Percentiles rank a stretch among this genome's conserved stretches.
These are phyloP conservation scores for Cyphomyrmex costatus DNA, from an alignment of 1,140 invertebrate species.

Conservation along the genomic window DNA sequence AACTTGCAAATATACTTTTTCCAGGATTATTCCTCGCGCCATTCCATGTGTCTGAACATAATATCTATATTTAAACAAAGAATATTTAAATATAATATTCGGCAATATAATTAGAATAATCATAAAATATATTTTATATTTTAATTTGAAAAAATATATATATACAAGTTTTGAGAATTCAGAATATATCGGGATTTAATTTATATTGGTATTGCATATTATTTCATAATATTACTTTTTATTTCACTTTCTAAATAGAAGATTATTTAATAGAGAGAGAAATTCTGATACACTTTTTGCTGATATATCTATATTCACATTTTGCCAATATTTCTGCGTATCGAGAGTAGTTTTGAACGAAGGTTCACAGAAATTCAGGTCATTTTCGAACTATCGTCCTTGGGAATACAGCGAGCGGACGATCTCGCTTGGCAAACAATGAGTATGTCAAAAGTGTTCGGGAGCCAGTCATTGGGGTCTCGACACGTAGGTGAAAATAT, in stretches of 20 bases:
- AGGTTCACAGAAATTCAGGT: not conserved
- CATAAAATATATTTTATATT: no score
- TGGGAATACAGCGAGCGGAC: not conserved
- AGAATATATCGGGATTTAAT: not conserved
- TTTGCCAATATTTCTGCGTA: not conserved
- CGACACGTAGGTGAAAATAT: conserved; percentile 26
- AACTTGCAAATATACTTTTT: not conserved
- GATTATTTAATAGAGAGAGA: not conserved
- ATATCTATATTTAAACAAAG: no score
- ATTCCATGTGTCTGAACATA: no score
- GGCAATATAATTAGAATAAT: no score
- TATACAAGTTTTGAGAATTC: no score
- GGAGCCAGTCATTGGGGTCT: not conserved
- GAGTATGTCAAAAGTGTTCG: conserved; percentile 13
- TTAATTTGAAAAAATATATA: no score
- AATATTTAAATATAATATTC: no score
- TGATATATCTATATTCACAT: conserved; percentile 4
- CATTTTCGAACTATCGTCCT: conserved; percentile 32
- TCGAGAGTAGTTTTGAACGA: not conserved
- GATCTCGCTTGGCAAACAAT: conserved; percentile 21
- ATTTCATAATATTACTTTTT: not conserved
- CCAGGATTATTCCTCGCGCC: no score
- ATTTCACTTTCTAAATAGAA: not conserved
- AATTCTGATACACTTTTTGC: not conserved
- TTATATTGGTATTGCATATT: not conserved